Evolutionary conservation across 2,888 invertebrate species (phyloP).

Genomic region (Habroteleia sp.): DNA sequence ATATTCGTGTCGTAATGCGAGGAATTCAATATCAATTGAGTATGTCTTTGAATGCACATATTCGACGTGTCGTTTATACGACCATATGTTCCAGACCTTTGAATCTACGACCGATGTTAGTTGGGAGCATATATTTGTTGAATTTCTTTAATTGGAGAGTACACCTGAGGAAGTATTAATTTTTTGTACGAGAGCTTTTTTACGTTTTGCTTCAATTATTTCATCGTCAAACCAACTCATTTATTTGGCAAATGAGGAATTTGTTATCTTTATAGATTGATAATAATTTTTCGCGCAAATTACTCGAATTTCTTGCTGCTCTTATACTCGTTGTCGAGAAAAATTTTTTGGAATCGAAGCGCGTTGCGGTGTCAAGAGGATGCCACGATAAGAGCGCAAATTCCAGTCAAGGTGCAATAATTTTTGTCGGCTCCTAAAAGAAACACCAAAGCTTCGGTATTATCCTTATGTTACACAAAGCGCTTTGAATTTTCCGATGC

Average conservation of each 20-base stretch:
- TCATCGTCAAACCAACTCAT: no score
- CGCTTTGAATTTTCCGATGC: slow-evolving; percentile 26
- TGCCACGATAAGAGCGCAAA: slow-evolving; percentile 11
- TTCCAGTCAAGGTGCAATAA: slow-evolving; percentile 41
- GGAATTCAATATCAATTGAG: slow-evolving; percentile 35
- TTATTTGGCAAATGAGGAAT: no score
- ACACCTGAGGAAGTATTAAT: no score
- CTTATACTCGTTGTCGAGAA: slow-evolving; percentile 6
- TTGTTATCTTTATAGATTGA: no score
- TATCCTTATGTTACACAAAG: slow-evolving; percentile 10
- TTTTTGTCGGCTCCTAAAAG: slow-evolving; percentile 23
- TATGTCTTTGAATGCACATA: slow-evolving; percentile 12
- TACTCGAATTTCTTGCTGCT: slow-evolving; percentile 1
- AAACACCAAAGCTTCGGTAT: slow-evolving; percentile 2
- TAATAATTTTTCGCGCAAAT: no score
- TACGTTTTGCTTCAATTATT: no score
- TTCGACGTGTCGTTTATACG: slow-evolving; percentile 20
- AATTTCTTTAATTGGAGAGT: no score
- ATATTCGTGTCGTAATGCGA: slow-evolving; percentile 29
- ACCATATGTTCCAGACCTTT: no score
- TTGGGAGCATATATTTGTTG: slow-evolving; percentile 8
- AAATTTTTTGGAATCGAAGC: slow-evolving; percentile 19
- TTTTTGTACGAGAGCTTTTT: no score
- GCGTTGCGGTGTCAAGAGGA: slow-evolving; percentile 25
- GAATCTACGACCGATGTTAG: no score